Evolutionary conservation across 2,797 vertebrate species (phyloP).

Genomic region (Phoebastria nigripes): DNA sequence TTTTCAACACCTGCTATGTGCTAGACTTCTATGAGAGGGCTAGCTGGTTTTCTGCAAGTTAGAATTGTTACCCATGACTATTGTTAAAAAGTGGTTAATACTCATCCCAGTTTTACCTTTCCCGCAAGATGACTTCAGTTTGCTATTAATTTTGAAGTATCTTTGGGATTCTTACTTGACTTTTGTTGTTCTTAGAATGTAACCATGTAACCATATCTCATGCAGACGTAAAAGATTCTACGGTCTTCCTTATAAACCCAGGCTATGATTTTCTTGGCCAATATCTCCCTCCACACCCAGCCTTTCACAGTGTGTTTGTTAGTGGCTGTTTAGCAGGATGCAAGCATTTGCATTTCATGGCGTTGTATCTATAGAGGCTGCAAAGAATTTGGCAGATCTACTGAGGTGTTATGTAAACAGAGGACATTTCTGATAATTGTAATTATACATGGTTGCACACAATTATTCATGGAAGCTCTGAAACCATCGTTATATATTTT

Average conservation of each 20-base stretch:
- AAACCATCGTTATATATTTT: not conserved
- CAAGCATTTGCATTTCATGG: not conserved
- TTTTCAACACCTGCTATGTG: slow-evolving; percentile 72
- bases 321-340: not conserved
- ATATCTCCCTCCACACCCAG: not conserved
- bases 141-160: not conserved
- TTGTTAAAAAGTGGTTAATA: not conserved
- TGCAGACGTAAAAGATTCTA: not conserved
- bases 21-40: slow-evolving; percentile 46
- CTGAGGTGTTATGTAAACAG: not conserved
- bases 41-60: not conserved
- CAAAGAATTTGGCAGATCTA: not conserved
- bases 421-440: not conserved
- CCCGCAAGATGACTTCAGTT: not conserved
- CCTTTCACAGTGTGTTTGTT: not conserved
- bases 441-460: not conserved
- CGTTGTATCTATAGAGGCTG: not conserved
- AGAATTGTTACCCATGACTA: not conserved
- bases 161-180: not conserved
- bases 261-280: not conserved
- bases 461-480: not conserved
- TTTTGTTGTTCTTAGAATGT: not conserved
- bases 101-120: not conserved
- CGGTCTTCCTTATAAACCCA: not conserved
- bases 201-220: accelerated